Conservation (phyloP, 2,888 invertebrate genomes). For the Nasonia oneida region DNA sequence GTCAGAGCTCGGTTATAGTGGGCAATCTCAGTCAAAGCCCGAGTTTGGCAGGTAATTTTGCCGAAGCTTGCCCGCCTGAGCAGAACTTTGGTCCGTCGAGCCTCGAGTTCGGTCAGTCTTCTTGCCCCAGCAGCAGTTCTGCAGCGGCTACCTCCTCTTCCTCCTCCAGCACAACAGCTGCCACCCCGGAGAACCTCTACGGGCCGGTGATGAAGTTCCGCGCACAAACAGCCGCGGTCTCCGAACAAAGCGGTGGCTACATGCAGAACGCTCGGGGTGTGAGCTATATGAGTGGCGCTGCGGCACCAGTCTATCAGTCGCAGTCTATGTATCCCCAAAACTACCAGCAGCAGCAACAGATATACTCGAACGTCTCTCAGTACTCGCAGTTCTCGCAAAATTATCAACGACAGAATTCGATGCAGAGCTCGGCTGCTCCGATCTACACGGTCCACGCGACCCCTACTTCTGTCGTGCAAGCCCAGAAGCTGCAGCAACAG, state of each 20-base stretch:
- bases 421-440: conserved; percentile 64
- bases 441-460: conserved; percentile 75
- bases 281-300: conserved; percentile 67
- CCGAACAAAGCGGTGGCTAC: conserved; percentile 52
- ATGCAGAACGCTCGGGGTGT: conserved; percentile 68
- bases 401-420: conserved; percentile 66
- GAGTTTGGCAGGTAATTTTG: conserved; percentile 71
- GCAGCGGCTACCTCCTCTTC: background rate
- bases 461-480: conserved; percentile 71
- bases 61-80: conserved; percentile 68
- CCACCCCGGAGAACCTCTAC: conserved; percentile 68
- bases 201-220: conserved; percentile 78
- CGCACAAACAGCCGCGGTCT: conserved; percentile 66
- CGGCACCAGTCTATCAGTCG: conserved; percentile 64
- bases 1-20: conserved; percentile 76
- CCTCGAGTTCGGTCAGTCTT: conserved; percentile 57
- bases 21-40: conserved; percentile 76
- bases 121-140: conserved; percentile 21
- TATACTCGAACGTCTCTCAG: conserved; percentile 74
- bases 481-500: conserved; percentile 70
- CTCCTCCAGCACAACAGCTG: background rate
- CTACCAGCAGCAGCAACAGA: conserved; percentile 73
- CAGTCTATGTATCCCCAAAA: conserved; percentile 72
- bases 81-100: conserved; percentile 69
- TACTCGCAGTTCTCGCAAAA: conserved; percentile 73